Conservation (phyloP, 2,888 invertebrate species). For the Netelia inedita region DNA sequence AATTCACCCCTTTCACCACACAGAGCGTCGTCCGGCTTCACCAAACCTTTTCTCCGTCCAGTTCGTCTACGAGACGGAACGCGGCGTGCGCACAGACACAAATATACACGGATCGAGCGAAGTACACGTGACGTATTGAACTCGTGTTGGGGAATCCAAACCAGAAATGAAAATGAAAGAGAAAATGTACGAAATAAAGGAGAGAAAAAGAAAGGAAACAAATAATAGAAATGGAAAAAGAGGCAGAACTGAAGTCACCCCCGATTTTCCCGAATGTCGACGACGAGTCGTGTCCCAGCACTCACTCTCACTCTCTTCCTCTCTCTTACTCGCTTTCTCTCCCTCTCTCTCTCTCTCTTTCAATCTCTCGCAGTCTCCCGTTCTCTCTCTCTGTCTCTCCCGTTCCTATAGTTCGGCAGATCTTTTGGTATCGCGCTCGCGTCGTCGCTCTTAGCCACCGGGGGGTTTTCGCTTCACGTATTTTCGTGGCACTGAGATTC, state of each 20-base stretch:
- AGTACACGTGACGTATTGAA: conserved; percentile 57
- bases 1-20: conserved; percentile 30
- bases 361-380: neutral
- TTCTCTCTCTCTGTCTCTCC: conserved; percentile 51
- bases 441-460: conserved; percentile 66
- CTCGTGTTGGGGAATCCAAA: conserved; percentile 56
- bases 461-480: conserved; percentile 76
- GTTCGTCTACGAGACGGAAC: conserved; percentile 17
- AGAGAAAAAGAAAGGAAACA: conserved; percentile 24
- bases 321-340: conserved; percentile 30
- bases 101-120: conserved; percentile 19
- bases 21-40: conserved; percentile 53
- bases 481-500: conserved; percentile 84
- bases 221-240: conserved; percentile 28
- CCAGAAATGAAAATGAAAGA: conserved; percentile 43
- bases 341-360: conserved; percentile 30
- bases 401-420: conserved; percentile 52
- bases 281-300: conserved; percentile 45
- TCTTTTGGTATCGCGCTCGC: conserved; percentile 65
- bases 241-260: conserved; percentile 55
- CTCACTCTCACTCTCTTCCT: conserved; percentile 36
- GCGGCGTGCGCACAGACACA: conserved; percentile 54
- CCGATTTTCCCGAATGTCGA: conserved; percentile 62
- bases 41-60: conserved; percentile 34
- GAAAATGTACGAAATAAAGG: conserved; percentile 10